A percentile compares a stretch with the other conserved stretches of the same genome.
Conservation (phyloP, 2,888 invertebrate genomes). For the Cremastinae sp. region DNA sequence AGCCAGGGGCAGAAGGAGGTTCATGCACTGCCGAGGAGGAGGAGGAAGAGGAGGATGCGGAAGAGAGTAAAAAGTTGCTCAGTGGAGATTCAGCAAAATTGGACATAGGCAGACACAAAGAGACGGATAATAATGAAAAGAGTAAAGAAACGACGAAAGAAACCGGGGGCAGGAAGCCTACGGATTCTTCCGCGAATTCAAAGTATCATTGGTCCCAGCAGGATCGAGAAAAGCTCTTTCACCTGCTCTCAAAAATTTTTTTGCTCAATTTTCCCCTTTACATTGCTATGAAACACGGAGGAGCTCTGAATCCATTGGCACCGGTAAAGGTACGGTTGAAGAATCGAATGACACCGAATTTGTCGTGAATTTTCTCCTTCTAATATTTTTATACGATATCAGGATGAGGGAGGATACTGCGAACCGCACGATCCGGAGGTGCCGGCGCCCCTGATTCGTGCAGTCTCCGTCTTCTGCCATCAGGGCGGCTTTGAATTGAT, state of each 20-base stretch:
- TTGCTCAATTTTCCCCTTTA: conserved; percentile 94
- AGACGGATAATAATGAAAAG: conserved; percentile 61
- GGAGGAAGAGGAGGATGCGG: conserved; percentile 69
- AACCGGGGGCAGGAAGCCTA: conserved; percentile 15
- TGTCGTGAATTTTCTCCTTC: neutral
- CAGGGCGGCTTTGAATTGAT: conserved; percentile 93
- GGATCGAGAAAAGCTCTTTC: conserved; percentile 93
- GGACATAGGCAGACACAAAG: conserved; percentile 49
- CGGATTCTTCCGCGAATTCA: conserved; percentile 46
- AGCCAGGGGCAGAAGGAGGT: conserved; percentile 14
- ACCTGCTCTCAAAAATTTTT: conserved; percentile 93
- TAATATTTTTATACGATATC: conserved; percentile 68
- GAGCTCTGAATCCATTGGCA: conserved; percentile 80
- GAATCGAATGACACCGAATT: neutral
- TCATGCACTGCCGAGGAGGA: conserved; percentile 72
- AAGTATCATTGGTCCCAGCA: conserved; percentile 86
- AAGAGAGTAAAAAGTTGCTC: conserved; percentile 75
- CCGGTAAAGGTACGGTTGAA: conserved; percentile 73
- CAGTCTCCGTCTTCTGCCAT: conserved; percentile 97
- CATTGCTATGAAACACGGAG: conserved; percentile 92
- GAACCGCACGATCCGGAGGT: conserved; percentile 97
- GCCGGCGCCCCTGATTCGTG: conserved; percentile 93
- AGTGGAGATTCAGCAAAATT: conserved; percentile 57
- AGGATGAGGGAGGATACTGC: conserved; percentile 93
- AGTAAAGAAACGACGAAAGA: conserved; percentile 66